These are phyloP conservation scores for Reticulitermes speratus DNA, from an alignment of 1,140 invertebrate genomes.

Conservation along the genomic window DNA sequence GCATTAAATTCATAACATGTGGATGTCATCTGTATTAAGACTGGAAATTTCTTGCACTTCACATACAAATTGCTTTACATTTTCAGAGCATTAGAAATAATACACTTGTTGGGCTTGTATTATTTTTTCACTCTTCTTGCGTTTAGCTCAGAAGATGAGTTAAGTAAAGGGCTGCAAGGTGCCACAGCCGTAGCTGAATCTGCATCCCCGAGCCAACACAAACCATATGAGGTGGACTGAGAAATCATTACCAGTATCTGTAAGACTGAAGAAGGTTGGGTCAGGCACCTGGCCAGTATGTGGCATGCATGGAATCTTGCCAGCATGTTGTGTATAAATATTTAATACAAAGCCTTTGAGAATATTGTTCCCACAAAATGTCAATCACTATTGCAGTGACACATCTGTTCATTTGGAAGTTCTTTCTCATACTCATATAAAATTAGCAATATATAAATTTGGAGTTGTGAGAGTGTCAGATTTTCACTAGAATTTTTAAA, in stretches of 20 bases:
- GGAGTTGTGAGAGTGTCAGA: not conserved
- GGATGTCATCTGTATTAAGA: no score
- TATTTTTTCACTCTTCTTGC: not conserved
- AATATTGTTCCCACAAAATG: not conserved
- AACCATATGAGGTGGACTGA: not conserved
- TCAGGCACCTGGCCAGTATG: not conserved
- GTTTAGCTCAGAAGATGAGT: not conserved
- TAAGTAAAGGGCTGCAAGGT: not conserved
- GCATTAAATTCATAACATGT: no score
- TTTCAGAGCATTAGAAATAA: no score
- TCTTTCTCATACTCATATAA: not conserved
- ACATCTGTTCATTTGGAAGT: not conserved
- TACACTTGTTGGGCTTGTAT: not conserved
- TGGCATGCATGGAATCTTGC: not conserved
- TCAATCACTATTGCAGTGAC: not conserved
- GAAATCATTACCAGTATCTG: not conserved
- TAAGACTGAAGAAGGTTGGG: not conserved
- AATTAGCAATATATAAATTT: not conserved
- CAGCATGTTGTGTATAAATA: not conserved
- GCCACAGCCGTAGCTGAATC: not conserved
- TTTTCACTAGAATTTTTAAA: no score
- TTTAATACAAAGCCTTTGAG: not conserved
- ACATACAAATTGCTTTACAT: no score
- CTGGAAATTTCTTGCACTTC: no score
- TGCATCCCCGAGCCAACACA: slow-evolving; percentile 6